Percentiles rank a stretch among this genome's conserved stretches.
Evolutionary conservation across 2,888 invertebrate species (phyloP).

Genomic region (Callyntrura guangdongensis): DNA sequence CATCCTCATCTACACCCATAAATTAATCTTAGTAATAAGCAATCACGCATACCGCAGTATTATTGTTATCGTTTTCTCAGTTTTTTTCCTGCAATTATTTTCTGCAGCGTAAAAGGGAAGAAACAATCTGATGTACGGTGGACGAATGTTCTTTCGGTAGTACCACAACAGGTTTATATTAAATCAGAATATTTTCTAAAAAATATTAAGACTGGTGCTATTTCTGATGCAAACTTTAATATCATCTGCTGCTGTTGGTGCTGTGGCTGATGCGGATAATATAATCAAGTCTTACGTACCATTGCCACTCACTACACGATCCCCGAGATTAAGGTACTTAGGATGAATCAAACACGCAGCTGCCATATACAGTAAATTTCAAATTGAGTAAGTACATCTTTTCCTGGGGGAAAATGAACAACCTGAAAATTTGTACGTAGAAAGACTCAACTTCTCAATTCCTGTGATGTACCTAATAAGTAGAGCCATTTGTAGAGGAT

Average conservation of each 20-base stretch:
- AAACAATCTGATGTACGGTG: not conserved
- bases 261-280: no score
- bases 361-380: not conserved
- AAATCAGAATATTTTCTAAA: no score
- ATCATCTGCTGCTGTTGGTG: no score
- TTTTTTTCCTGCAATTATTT: conserved; percentile 65
- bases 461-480: not conserved
- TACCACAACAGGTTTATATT: no score
- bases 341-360: no score
- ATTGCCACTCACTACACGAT: no score
- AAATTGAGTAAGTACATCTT: conserved; percentile 15
- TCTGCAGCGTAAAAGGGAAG: not conserved
- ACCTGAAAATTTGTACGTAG: not conserved
- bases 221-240: not conserved
- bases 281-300: no score
- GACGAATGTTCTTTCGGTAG: no score
- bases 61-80: conserved; percentile 10
- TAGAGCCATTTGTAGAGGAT: not conserved
- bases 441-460: not conserved
- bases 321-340: no score
- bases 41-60: conserved; percentile 63
- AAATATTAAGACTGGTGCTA: not conserved
- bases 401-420: conserved; percentile 53
- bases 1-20: conserved; percentile 45
- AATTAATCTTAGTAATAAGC: conserved; percentile 64